Percentiles rank a stretch among this genome's conserved stretches.
These are phyloP conservation scores for Galerucella nymphaeae DNA, from an alignment of 2,888 invertebrate genomes.

Conservation along the genomic window DNA sequence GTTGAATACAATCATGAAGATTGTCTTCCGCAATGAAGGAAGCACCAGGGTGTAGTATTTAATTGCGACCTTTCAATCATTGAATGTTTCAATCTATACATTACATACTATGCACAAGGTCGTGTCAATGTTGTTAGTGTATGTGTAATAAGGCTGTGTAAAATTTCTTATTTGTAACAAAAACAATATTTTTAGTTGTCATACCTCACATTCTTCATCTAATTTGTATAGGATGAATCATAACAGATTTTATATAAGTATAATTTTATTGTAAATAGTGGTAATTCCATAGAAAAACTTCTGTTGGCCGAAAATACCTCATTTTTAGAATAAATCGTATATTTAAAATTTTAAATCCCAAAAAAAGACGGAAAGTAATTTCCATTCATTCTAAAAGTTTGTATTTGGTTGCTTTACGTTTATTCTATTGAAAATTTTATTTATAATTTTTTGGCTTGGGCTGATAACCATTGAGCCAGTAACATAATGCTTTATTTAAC, in stretches of 20 bases:
- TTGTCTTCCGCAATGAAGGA: slow-evolving; percentile 66
- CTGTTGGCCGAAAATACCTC: neutral
- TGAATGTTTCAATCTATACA: slow-evolving; percentile 63
- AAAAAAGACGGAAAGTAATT: neutral
- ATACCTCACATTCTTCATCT: slow-evolving; percentile 41
- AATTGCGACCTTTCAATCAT: slow-evolving; percentile 66
- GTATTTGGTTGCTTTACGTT: neutral
- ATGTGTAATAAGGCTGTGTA: slow-evolving; percentile 66
- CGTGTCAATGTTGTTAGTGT: slow-evolving; percentile 65
- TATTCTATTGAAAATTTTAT: too few species aligned
- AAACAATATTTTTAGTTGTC: slow-evolving; percentile 51
- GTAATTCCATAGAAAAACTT: neutral
- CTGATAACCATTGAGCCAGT: too few species aligned
- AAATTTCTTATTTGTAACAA: slow-evolving; percentile 59
- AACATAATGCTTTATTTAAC: too few species aligned
- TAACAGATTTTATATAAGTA: neutral
- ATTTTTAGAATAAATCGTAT: neutral
- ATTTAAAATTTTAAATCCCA: neutral
- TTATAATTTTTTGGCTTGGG: too few species aligned
- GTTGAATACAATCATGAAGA: slow-evolving; percentile 66
- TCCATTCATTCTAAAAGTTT: neutral
- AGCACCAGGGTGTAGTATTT: slow-evolving; percentile 66
- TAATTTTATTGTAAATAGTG: neutral
- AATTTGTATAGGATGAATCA: slow-evolving; percentile 10
- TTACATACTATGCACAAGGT: slow-evolving; percentile 64